Conservation (phyloP, 2,797 vertebrate genomes). For the Emys orbicularis region DNA sequence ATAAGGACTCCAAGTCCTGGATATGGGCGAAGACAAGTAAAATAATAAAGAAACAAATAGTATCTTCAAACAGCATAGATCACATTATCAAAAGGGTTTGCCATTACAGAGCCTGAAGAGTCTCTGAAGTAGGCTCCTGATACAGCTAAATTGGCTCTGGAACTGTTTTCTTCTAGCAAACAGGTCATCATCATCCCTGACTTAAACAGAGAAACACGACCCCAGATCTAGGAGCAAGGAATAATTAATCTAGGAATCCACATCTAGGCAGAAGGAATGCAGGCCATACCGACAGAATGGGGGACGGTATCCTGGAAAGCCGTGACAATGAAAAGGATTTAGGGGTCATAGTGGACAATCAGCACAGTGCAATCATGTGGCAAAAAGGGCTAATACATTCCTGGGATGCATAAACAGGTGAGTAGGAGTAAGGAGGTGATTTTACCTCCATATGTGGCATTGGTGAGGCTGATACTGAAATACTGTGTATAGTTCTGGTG, state of each 20-base stretch:
- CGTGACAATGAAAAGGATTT: background rate
- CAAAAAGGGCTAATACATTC: too few relatives aligned
- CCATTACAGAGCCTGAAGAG: background rate
- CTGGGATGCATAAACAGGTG: too few relatives aligned
- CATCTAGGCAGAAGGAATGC: background rate
- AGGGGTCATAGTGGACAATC: background rate
- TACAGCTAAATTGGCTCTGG: background rate
- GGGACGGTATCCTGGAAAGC: too few relatives aligned
- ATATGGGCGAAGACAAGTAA: background rate
- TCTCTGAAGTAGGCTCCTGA: background rate
- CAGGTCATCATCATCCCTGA: background rate
- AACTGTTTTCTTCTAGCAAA: background rate
- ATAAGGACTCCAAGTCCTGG: background rate
- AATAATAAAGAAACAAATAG: background rate
- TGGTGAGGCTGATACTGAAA: background rate
- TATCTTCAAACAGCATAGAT: background rate
- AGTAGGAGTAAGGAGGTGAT: too few relatives aligned
- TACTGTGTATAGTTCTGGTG: background rate
- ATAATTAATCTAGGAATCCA: background rate
- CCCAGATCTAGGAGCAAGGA: background rate
- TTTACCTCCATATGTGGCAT: background rate
- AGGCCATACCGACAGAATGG: background rate
- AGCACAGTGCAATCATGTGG: background rate
- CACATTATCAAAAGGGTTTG: background rate
- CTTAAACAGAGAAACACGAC: fast-evolving